phyloP scores from a whole-genome alignment of 2,888 invertebrate genomes.

The Ceriagrion tenellum region DNA sequence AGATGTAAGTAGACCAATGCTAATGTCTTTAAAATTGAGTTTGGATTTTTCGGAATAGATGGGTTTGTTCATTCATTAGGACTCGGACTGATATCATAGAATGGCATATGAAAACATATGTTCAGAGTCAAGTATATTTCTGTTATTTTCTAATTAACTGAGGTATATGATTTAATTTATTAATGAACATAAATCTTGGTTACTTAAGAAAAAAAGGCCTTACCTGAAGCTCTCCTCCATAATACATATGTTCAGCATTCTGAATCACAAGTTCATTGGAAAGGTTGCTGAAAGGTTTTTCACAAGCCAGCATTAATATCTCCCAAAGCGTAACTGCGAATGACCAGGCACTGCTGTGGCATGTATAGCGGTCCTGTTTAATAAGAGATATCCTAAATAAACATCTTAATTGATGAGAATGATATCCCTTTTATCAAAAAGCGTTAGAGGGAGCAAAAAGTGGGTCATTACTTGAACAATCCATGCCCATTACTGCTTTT shows the following conservation, averaged over 20 bases:
- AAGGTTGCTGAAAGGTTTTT: slow-evolving; percentile 82
- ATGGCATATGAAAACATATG: no score
- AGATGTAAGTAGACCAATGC: no score
- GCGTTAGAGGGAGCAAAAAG: no score
- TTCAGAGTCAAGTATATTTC: no score
- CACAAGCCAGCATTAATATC: slow-evolving; percentile 81
- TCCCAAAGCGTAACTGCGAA: slow-evolving; percentile 85
- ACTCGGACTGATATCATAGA: no score
- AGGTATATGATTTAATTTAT: neutral
- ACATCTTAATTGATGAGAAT: neutral
- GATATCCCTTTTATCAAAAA: no score
- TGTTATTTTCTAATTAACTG: no score
- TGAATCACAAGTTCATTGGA: slow-evolving; percentile 83
- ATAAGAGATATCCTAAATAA: neutral
- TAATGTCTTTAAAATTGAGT: no score
- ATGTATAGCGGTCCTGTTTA: slow-evolving; percentile 82
- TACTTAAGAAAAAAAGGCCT: neutral
- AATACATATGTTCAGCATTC: slow-evolving; percentile 84
- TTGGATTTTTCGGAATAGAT: no score
- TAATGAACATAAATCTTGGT: neutral
- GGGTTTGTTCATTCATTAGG: no score
- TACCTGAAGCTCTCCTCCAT: slow-evolving; percentile 83
- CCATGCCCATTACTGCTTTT: no score
- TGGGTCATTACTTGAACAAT: no score
- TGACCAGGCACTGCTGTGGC: slow-evolving; percentile 83